Evolutionary conservation across 2,797 vertebrate genomes (phyloP).

Genomic region (Pangasius krempfi): DNA sequence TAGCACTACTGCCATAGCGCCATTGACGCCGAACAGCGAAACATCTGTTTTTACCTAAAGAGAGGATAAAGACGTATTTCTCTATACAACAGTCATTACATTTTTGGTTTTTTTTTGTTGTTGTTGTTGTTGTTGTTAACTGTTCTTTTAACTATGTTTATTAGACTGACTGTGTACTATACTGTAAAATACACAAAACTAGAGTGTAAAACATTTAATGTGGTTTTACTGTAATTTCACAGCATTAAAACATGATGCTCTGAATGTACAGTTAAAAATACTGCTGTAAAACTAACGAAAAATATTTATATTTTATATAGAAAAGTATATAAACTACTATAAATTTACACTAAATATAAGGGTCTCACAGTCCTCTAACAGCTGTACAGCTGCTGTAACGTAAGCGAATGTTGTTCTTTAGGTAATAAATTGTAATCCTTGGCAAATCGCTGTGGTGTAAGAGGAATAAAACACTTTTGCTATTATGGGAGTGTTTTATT

Average conservation of each 20-base stretch:
- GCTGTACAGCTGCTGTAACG: background rate
- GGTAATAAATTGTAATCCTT: background rate
- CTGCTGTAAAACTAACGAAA: background rate
- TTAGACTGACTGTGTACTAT: background rate
- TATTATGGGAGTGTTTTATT: background rate
- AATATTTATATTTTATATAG: background rate
- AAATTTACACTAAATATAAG: background rate
- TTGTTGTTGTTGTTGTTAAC: too few relatives aligned
- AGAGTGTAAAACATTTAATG: background rate
- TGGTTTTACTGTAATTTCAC: background rate
- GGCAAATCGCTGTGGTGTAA: background rate
- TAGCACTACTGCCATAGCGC: too few relatives aligned
- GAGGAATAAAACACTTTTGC: background rate
- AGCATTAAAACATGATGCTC: background rate
- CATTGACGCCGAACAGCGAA: background rate
- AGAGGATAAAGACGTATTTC: background rate
- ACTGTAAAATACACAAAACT: background rate
- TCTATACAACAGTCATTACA: background rate
- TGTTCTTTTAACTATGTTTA: background rate
- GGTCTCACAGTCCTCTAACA: background rate
- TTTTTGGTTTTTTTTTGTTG: too few relatives aligned
- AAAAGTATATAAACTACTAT: background rate
- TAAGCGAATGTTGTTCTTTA: background rate
- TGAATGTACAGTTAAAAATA: background rate
- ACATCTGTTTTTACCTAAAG: background rate